Evolutionary conservation across 1,140 invertebrate genomes (phyloP), one percentile per base, ranked within the genome.

Genomic region (Samia ricini): DNA sequence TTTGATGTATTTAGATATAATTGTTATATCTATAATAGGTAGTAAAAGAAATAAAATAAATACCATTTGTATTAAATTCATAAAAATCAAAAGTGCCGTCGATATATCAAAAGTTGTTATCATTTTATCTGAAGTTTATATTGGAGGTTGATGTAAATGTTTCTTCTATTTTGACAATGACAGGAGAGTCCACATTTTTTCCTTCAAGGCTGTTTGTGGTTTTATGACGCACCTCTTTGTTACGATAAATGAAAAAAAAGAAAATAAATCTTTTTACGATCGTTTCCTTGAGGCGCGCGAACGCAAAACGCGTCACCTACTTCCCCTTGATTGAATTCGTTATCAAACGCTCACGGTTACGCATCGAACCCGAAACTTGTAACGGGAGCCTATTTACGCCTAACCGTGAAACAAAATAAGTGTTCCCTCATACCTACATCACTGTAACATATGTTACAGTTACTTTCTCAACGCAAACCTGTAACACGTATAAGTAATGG

Each of bases 361-460:
- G 71, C 63, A 69, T 76, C 62, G 71, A 73, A 72, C 72, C 68
- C 63, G 73, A 73, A 71, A 73, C 66, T 72, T 76, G 64, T 73
- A 73, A 72, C 69, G 68, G 72, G 73, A 63, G 70, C 72, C 72
- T 70, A 79, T 79, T 78, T 79, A 80, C 69, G 58, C 64, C 52
- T 71, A 57, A 67, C 63, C 65, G 55, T 70, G 74, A 77, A 79
- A 75, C 73, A 83, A 79, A 80, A 76, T 79, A 82, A 69, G 62
- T 57, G 8, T 56, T 62, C 64, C n/a, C n/a, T n/a, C 33, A 42
- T 42, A 42, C 33, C 33, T 42, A 42, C 33, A 15, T 42, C 12
- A 18, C 24, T 62, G 57, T 42, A 66, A 63, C 71, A 72, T 73
- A 76, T 77, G 71, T 74, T 74, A 69, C 63, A 6, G 18, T 42